phyloP scores from a whole-genome alignment of 2,888 invertebrate genomes.

The Mantis religiosa region DNA sequence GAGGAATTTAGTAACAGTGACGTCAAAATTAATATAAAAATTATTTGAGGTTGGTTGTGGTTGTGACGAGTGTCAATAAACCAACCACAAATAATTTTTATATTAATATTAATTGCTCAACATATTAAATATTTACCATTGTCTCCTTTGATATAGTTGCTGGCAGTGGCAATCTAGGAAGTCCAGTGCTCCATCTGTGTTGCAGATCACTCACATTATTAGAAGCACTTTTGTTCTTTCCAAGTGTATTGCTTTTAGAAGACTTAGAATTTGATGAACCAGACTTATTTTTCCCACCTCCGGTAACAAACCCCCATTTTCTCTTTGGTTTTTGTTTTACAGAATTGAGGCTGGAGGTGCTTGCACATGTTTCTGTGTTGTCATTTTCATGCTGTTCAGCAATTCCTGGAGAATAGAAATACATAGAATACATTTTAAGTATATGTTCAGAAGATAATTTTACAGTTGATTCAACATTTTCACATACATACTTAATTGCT shows the following conservation, averaged over 20 bases:
- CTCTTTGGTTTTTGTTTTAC: slow-evolving; percentile 57
- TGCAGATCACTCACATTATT: slow-evolving; percentile 33
- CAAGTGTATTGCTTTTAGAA: slow-evolving; percentile 63
- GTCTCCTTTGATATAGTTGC: slow-evolving; percentile 76
- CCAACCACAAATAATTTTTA: too few relatives aligned
- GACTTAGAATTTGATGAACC: slow-evolving; percentile 43
- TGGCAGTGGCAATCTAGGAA: slow-evolving; percentile 65
- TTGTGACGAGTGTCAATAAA: too few relatives aligned
- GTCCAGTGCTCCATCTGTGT: slow-evolving; percentile 68
- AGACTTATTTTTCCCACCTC: slow-evolving; percentile 47
- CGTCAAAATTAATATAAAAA: too few relatives aligned
- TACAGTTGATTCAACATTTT: too few relatives aligned
- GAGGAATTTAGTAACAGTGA: too few relatives aligned
- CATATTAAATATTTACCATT: slow-evolving; percentile 53
- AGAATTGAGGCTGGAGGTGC: neutral
- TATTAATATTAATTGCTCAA: neutral
- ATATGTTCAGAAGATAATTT: too few relatives aligned
- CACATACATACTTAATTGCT: too few relatives aligned
- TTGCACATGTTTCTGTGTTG: neutral
- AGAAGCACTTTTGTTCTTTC: slow-evolving; percentile 52
- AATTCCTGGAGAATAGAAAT: neutral
- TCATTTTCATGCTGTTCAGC: neutral
- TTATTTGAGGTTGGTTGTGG: too few relatives aligned
- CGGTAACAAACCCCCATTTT: slow-evolving; percentile 66
- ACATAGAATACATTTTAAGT: too few relatives aligned